These are phyloP conservation scores for Psittacus erithacus DNA, from an alignment of 2,113 vertebrate species.

Conservation along the genomic window DNA sequence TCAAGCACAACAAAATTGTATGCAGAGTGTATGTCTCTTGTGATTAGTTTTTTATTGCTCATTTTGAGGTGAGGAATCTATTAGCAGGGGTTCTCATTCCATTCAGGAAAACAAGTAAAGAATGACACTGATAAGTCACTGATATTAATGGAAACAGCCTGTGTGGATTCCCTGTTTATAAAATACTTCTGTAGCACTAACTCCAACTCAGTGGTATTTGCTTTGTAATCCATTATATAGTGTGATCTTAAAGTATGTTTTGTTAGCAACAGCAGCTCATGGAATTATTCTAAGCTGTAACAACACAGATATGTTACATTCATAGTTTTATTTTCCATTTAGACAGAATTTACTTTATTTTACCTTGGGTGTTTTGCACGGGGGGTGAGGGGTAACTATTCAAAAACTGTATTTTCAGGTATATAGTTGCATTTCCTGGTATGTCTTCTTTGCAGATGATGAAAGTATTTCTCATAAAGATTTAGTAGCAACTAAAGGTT, in stretches of 20 bases:
- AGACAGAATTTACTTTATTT: neutral
- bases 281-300: neutral
- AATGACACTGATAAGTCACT: neutral
- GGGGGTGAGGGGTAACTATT: neutral
- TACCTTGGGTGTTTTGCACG: neutral
- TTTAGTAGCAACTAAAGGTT: neutral
- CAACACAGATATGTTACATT: neutral
- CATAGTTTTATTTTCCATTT: neutral
- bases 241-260: neutral
- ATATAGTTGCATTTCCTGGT: neutral
- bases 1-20: neutral
- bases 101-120: neutral
- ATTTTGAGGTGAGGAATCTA: neutral
- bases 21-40: neutral
- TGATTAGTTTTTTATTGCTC: neutral
- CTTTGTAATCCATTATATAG: neutral
- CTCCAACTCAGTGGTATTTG: neutral
- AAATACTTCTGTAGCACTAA: neutral
- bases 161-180: neutral
- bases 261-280: neutral
- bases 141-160: neutral
- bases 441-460: neutral
- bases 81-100: neutral
- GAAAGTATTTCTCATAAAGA: neutral
- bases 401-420: neutral